These are phyloP conservation scores for Spodoptera litura DNA, from an alignment of 1,140 invertebrate genomes.

Conservation along the genomic window DNA sequence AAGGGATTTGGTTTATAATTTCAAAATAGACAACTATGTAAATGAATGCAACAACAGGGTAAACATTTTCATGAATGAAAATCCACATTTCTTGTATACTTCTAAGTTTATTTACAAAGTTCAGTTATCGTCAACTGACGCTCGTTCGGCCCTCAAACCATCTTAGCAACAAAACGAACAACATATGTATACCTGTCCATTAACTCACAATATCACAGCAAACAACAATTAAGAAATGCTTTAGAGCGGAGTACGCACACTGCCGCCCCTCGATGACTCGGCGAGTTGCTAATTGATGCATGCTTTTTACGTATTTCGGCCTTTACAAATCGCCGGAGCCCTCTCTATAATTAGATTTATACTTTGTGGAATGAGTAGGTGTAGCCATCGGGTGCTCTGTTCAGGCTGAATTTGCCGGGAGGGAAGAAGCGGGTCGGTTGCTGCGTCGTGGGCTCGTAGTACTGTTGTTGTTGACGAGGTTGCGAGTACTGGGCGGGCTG, in stretches of 20 bases:
- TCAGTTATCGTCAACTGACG: slow-evolving; percentile 63
- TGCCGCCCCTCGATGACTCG: slow-evolving; percentile 71
- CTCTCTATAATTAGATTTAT: slow-evolving; percentile 69
- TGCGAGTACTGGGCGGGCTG: slow-evolving; percentile 72
- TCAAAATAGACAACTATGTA: neutral
- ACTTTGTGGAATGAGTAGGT: slow-evolving; percentile 92
- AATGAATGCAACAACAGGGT: neutral
- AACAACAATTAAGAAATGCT: slow-evolving; percentile 83
- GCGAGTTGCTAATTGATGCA: slow-evolving; percentile 75
- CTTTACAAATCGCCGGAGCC: slow-evolving; percentile 69
- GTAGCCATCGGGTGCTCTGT: slow-evolving; percentile 94
- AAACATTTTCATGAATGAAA: slow-evolving; percentile 21
- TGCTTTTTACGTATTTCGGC: slow-evolving; percentile 69
- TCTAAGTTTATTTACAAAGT: slow-evolving; percentile 83
- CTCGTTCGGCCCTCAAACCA: slow-evolving; percentile 61
- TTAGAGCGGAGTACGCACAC: slow-evolving; percentile 63
- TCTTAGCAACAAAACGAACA: slow-evolving; percentile 69
- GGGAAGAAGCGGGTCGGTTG: slow-evolving; percentile 91
- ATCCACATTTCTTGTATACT: slow-evolving; percentile 44
- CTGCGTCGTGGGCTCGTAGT: slow-evolving; percentile 88
- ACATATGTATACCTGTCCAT: slow-evolving; percentile 75
- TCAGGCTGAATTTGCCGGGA: slow-evolving; percentile 93
- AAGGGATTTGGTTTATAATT: neutral
- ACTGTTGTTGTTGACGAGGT: slow-evolving; percentile 76
- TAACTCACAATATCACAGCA: slow-evolving; percentile 84